These are phyloP conservation scores for Benitochromis conjunctus DNA, from an alignment of 2,113 vertebrate genomes.

Conservation along the genomic window DNA sequence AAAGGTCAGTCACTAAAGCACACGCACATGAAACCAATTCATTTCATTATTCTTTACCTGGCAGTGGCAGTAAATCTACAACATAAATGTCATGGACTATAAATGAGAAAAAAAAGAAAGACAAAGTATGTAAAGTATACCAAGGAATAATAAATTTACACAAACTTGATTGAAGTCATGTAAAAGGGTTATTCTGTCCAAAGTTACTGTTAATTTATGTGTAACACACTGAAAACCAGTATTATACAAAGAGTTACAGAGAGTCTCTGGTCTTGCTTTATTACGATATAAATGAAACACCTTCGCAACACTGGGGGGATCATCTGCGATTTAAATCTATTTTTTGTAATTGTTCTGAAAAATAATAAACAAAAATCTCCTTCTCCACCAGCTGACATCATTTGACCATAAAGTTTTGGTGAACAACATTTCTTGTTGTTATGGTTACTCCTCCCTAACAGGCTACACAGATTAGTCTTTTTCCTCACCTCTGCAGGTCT, in stretches of 20 bases:
- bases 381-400: not conserved
- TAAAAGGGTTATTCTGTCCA: not conserved
- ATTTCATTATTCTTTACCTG: accelerated
- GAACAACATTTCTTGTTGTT: not conserved
- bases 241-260: not conserved
- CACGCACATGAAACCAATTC: not conserved
- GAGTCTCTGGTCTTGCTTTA: not conserved
- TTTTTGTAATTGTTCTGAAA: not conserved
- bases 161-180: not conserved
- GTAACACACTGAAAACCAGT: not conserved
- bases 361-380: not conserved
- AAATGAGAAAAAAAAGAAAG: not conserved
- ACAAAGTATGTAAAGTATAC: not conserved
- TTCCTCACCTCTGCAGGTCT: not conserved
- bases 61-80: not conserved
- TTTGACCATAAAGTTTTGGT: accelerated
- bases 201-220: not conserved
- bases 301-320: not conserved
- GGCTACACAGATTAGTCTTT: not conserved
- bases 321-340: not conserved
- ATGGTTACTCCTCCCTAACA: not conserved
- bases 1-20: not conserved
- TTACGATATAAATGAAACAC: not conserved
- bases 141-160: not conserved
- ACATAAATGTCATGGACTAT: accelerated